These are phyloP conservation scores for Xenus cinereus DNA, from an alignment of 2,113 vertebrate genomes.

Conservation along the genomic window DNA sequence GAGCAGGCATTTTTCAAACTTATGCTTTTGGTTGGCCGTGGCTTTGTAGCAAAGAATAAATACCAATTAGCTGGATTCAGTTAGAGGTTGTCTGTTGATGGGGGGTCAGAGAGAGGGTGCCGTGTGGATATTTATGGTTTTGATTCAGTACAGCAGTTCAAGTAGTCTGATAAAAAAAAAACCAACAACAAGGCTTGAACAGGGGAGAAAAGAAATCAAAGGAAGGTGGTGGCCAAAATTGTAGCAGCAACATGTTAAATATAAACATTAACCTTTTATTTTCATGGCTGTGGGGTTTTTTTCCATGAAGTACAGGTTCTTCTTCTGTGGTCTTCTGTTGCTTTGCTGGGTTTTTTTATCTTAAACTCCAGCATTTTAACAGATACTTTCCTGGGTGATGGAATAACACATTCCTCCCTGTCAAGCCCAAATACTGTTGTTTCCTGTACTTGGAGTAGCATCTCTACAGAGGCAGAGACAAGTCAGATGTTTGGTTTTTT, in stretches of 20 bases:
- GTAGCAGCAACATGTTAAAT: neutral
- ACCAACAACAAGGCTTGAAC: neutral
- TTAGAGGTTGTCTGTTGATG: neutral
- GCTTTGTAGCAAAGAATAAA: neutral
- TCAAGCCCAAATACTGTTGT: neutral
- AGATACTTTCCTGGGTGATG: neutral
- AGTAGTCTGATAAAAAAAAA: neutral
- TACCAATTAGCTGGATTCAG: neutral
- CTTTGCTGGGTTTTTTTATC: neutral
- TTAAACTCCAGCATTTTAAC: neutral
- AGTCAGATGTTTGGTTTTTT: neutral
- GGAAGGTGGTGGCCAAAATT: neutral
- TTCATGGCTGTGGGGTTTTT: neutral
- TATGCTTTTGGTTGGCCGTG: neutral
- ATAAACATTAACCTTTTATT: neutral
- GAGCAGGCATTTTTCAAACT: neutral
- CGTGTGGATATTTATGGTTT: fast-evolving
- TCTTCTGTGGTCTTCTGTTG: neutral
- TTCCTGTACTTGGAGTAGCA: neutral
- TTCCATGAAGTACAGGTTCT: neutral
- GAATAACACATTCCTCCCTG: neutral
- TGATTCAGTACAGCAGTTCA: neutral
- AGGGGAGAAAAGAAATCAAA: neutral
- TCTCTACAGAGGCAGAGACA: neutral
- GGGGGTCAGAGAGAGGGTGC: neutral